Evolutionary conservation across 92 coral and sea anemone genomes (phyloP).

Genomic region (Heteractis magnifica): DNA sequence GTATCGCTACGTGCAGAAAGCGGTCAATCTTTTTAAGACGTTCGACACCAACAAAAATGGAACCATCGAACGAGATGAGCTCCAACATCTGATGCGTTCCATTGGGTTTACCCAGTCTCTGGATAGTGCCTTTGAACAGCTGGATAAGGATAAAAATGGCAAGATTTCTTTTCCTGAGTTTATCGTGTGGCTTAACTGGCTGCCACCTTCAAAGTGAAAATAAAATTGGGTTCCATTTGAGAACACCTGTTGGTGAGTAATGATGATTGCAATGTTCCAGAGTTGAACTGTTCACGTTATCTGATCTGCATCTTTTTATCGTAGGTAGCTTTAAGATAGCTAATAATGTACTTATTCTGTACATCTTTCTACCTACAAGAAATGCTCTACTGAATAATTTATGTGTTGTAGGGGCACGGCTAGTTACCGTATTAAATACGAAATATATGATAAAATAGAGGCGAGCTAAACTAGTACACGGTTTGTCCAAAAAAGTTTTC

Average conservation of each 20-base stretch:
- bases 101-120: conserved; percentile 49
- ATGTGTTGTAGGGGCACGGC: no score
- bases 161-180: conserved; percentile 88
- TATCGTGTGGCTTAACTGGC: conserved; percentile 67
- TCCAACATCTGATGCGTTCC: conserved; percentile 61
- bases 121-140: conserved; percentile 55
- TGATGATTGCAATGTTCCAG: no score
- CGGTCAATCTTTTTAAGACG: conserved; percentile 70
- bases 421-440: no score
- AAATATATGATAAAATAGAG: no score
- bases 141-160: conserved; percentile 87
- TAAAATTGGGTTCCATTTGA: background rate
- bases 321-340: no score
- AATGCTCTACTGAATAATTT: no score
- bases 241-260: background rate
- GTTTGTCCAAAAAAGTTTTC: no score
- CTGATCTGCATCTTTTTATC: no score
- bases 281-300: no score
- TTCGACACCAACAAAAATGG: conserved; percentile 79
- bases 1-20: conserved; percentile 60
- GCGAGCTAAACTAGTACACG: no score
- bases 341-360: no score
- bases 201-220: conserved; percentile 30
- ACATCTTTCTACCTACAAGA: no score
- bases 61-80: conserved; percentile 78